Percentiles rank a stretch among this genome's conserved stretches.
Evolutionary conservation across 23 tunicate genomes (phyloP).

Genomic region (Clavelina lepadiformis): DNA sequence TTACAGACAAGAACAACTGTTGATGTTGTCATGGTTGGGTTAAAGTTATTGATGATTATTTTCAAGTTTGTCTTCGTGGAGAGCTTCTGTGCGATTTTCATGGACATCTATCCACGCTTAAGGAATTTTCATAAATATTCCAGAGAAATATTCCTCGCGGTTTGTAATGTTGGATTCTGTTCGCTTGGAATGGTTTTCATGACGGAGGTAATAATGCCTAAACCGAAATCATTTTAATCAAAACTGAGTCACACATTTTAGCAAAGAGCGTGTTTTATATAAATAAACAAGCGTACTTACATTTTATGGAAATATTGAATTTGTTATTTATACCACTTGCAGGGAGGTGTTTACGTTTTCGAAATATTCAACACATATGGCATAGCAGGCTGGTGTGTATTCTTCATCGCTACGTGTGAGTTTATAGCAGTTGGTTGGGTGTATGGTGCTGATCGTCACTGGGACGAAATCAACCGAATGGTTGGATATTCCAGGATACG

Average conservation of each 20-base stretch:
- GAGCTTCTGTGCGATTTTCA: slow-evolving; percentile 15
- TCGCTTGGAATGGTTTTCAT: too few relatives aligned
- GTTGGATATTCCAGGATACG: slow-evolving; percentile 11
- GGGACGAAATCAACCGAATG: slow-evolving; percentile 31
- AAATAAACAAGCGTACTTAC: too few relatives aligned
- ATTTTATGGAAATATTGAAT: too few relatives aligned
- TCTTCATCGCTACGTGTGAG: slow-evolving; percentile 11
- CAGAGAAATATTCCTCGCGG: too few relatives aligned
- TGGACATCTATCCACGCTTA: slow-evolving; percentile 31
- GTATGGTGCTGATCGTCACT: slow-evolving; percentile 29
- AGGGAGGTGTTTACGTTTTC: slow-evolving; percentile 62
- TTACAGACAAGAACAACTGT: too few relatives aligned
- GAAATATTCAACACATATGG: slow-evolving; percentile 48
- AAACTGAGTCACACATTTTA: too few relatives aligned
- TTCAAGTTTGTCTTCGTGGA: slow-evolving; percentile 52
- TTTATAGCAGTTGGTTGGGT: slow-evolving; percentile 57
- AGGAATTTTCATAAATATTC: too few relatives aligned
- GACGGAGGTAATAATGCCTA: too few relatives aligned
- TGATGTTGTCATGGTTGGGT: background rate
- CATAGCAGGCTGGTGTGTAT: slow-evolving; percentile 51
- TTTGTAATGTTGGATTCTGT: too few relatives aligned
- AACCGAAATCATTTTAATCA: too few relatives aligned
- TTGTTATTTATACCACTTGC: too few relatives aligned
- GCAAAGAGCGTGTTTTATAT: too few relatives aligned
- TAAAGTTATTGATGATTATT: background rate